Evolutionary conservation across 1,140 invertebrate species (phyloP).

Genomic region (Melipona quadrifasciata): DNA sequence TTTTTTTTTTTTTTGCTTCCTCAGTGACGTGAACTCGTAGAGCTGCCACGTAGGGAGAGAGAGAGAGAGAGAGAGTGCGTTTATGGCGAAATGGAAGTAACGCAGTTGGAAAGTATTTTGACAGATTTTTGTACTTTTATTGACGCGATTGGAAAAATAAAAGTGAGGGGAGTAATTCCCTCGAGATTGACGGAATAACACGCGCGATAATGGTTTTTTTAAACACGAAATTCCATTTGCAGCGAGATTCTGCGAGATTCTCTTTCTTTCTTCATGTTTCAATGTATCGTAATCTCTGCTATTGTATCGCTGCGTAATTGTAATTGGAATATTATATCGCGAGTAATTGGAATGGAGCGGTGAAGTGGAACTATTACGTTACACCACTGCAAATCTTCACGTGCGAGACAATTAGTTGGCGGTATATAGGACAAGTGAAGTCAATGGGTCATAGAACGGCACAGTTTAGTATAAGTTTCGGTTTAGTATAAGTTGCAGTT

Average conservation of each 20-base stretch:
- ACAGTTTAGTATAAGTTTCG: neutral
- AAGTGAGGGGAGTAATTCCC: neutral
- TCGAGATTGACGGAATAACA: neutral
- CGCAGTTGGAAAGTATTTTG: no score
- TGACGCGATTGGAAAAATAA: neutral
- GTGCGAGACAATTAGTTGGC: neutral
- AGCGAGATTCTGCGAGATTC: neutral
- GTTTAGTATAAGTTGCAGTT: neutral
- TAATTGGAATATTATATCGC: no score
- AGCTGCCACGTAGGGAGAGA: no score
- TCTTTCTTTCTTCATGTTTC: neutral
- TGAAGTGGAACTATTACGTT: neutral
- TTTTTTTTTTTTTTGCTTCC: neutral
- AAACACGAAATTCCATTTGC: neutral
- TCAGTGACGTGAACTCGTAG: no score
- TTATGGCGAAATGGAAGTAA: no score
- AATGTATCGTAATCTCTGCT: neutral
- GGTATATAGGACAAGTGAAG: neutral
- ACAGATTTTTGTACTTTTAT: neutral
- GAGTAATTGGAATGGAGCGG: neutral
- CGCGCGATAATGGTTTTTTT: no score
- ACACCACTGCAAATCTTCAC: neutral
- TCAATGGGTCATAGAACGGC: neutral
- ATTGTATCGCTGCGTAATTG: neutral
- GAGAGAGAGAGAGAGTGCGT: no score